Conservation (phyloP, 2,888 invertebrate species). For the Caradrina clavipalpis region DNA sequence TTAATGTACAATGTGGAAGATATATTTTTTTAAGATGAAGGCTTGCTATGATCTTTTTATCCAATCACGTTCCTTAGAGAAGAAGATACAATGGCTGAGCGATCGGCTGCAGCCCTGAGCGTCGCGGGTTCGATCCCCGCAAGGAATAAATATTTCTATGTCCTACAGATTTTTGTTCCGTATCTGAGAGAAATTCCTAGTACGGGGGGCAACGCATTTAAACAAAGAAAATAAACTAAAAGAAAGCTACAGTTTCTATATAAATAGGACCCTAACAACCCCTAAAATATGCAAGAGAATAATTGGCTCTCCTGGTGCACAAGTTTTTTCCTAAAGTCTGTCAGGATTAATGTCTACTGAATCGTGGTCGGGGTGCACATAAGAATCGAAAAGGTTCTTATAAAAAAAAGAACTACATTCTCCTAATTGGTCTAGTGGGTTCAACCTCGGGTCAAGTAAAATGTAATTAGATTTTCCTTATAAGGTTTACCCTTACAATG, state of each 20-base stretch:
- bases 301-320: not conserved
- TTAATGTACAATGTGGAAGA: not conserved
- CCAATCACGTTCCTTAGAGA: too few relatives aligned
- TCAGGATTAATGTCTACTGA: not conserved
- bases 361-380: not conserved
- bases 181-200: too few relatives aligned
- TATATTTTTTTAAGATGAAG: too few relatives aligned
- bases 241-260: slow-evolving; percentile 5
- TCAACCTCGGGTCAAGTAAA: slow-evolving; percentile 32
- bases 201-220: too few relatives aligned
- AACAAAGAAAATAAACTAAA: too few relatives aligned
- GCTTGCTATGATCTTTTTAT: too few relatives aligned
- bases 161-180: too few relatives aligned
- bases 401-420: slow-evolving; percentile 13
- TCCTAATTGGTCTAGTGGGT: slow-evolving; percentile 38
- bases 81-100: too few relatives aligned
- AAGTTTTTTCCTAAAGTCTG: not conserved
- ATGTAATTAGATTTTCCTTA: slow-evolving; percentile 50
- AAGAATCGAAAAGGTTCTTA: slow-evolving; percentile 1
- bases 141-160: too few relatives aligned
- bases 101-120: too few relatives aligned
- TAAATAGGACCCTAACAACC: not conserved
- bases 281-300: slow-evolving; percentile 1
- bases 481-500: slow-evolving; percentile 20
- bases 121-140: too few relatives aligned